Conservation (phyloP, 2,888 invertebrate genomes). For the Dynastes tityus region DNA sequence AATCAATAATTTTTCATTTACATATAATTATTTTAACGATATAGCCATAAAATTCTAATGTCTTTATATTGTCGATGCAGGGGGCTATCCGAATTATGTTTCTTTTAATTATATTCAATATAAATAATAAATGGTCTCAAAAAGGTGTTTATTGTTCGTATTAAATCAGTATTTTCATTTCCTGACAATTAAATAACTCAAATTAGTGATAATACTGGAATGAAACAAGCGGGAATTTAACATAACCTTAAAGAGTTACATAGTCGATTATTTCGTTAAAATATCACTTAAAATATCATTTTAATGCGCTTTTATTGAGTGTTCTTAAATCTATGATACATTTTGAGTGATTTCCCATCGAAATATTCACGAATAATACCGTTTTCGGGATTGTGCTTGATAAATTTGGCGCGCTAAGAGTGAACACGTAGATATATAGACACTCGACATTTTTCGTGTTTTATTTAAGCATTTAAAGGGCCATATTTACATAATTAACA, state of each 20-base stretch:
- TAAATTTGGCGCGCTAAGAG: constrained; percentile 45
- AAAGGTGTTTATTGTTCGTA: too few species aligned
- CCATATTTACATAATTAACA: background rate
- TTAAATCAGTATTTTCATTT: background rate
- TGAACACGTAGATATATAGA: constrained; percentile 4
- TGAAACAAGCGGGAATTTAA: constrained; percentile 26
- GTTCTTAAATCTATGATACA: background rate
- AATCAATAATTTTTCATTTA: constrained; percentile 19
- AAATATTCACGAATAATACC: background rate
- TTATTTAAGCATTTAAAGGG: constrained; percentile 27
- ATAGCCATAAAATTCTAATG: background rate
- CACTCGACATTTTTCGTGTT: background rate
- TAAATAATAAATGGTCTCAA: background rate
- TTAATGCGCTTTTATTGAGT: background rate
- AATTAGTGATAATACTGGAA: background rate
- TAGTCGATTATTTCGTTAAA: background rate
- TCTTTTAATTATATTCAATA: constrained; percentile 20
- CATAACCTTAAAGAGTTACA: constrained; percentile 38
- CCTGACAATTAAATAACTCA: background rate
- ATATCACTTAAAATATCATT: background rate
- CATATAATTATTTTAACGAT: background rate
- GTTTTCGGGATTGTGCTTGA: constrained; percentile 9
- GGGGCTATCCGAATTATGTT: constrained; percentile 20
- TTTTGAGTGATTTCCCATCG: background rate
- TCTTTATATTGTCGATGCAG: constrained; percentile 25